Evolutionary conservation across 2,113 vertebrate species (phyloP), one percentile per base, ranked within the genome.

Genomic region (Oreochromis aureus): DNA sequence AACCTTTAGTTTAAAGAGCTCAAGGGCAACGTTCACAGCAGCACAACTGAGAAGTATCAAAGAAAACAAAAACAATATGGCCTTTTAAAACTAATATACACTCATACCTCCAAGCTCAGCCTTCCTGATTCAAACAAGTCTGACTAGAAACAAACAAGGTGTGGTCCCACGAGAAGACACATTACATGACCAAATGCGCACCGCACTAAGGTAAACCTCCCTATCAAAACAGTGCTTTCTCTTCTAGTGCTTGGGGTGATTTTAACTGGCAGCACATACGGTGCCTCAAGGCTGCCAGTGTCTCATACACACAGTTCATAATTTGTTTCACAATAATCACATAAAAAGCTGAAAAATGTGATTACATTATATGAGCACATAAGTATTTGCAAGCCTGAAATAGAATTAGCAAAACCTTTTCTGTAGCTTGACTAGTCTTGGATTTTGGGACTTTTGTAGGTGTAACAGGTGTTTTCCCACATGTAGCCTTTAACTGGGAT

Each of bases 1-100:
- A 86, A 93, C 89, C 91, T 91, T 82, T 16, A 2, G 27, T 55
- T 51, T 27, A 59, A 86, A 90, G 51, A 2, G 80, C 69, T 88
- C 85, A 81, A 89, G 82, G 89, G 78, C 51, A 55, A 71, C 2
- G 48, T 56, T 83, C 51, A 86, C 12, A 81, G 39, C 91, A 53
- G 82, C 46, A 41, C 6, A 16, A 56, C 83, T 0, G 27, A 56
- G 51, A 69, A 34, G 39, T 18, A 73, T 86, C 41, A 84, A 63
- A 86, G 19, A 87, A 82, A 84, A 87, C 6, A 85, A 80, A 11
- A 80, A 63, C 73, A 83, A 56, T 48, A 9, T 3, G 9, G 27
- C 16, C 80, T 83, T 46, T 61, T 39, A 53, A 81, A 7, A 79
- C 24, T 55, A 76, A 71, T 76, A 27, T 27, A 73, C 27, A 13